These are phyloP conservation scores for Sebastes iracundus DNA, from an alignment of 2,797 vertebrate species.

Conservation along the genomic window DNA sequence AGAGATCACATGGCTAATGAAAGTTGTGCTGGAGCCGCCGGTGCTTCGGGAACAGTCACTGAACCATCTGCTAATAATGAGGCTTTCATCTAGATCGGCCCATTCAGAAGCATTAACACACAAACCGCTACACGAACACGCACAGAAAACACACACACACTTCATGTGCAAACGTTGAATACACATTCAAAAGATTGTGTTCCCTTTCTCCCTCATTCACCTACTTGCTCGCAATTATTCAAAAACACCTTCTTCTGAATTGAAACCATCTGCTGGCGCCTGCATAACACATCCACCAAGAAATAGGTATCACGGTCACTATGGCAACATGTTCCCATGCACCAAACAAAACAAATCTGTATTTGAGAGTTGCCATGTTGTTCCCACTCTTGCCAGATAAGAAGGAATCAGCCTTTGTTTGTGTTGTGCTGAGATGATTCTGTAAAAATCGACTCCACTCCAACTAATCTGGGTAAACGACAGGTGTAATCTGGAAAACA, in stretches of 20 bases:
- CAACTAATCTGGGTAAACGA: slow-evolving; percentile 40
- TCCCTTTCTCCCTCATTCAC: background rate
- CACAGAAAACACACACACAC: slow-evolving; percentile 3
- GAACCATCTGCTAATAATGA: slow-evolving; percentile 44
- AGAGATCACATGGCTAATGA: slow-evolving; percentile 43
- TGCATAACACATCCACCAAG: slow-evolving; percentile 19
- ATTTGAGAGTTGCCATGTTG: slow-evolving; percentile 15
- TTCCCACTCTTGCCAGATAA: slow-evolving; percentile 22
- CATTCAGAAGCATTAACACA: slow-evolving; percentile 28
- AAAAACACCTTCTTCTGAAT: slow-evolving; percentile 17
- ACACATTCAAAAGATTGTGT: background rate
- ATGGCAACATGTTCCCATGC: slow-evolving; percentile 50
- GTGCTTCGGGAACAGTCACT: slow-evolving; percentile 4
- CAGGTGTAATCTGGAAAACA: slow-evolving; percentile 48
- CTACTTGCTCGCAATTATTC: background rate
- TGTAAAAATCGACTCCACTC: slow-evolving; percentile 24
- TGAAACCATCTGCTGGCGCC: slow-evolving; percentile 38
- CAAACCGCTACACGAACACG: background rate
- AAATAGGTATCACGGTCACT: slow-evolving; percentile 40
- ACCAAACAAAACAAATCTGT: slow-evolving; percentile 49
- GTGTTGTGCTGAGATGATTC: slow-evolving; percentile 27
- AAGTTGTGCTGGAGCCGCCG: slow-evolving; percentile 31
- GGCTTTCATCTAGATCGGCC: slow-evolving; percentile 22
- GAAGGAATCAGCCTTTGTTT: slow-evolving; percentile 47
- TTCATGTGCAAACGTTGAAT: background rate